phyloP scores from a whole-genome alignment of 1,140 invertebrate species.

The Harlomillsia oculata region DNA sequence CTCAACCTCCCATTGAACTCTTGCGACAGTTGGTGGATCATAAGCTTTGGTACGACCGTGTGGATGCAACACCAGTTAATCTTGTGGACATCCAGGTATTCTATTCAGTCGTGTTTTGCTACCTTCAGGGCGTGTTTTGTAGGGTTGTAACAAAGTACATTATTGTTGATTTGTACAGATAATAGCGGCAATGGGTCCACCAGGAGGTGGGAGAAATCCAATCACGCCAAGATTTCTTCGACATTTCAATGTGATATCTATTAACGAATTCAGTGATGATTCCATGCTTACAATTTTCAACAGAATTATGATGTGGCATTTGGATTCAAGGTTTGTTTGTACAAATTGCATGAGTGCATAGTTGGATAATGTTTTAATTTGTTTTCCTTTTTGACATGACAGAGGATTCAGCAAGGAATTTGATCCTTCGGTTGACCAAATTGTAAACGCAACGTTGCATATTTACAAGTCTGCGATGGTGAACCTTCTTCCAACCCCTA shows the following conservation, averaged over 20 bases:
- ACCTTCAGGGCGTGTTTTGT: background rate
- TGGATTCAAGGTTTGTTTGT: constrained; percentile 61
- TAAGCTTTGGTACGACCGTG: constrained; percentile 83
- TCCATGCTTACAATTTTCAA: constrained; percentile 79
- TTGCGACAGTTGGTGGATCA: constrained; percentile 83
- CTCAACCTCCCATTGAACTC: constrained; percentile 84
- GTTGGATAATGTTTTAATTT: background rate
- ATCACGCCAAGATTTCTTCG: constrained; percentile 78
- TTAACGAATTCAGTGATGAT: constrained; percentile 81
- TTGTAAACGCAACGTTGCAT: constrained; percentile 73
- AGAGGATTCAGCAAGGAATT: constrained; percentile 92
- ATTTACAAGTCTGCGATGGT: constrained; percentile 74
- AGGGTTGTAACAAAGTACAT: background rate
- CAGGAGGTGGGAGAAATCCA: constrained; percentile 70
- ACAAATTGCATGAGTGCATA: background rate
- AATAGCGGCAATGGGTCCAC: constrained; percentile 79
- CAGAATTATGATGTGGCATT: constrained; percentile 87
- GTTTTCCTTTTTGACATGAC: constrained; percentile 29
- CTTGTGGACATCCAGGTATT: constrained; percentile 74
- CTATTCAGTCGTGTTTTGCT: background rate
- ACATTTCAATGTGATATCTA: constrained; percentile 79
- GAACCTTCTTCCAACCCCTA: constrained; percentile 75
- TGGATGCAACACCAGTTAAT: constrained; percentile 71
- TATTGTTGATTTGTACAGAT: constrained; percentile 43
- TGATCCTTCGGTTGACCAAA: constrained; percentile 80